Conservation (phyloP, 2,888 invertebrate species). For the Campoletis raptor region DNA sequence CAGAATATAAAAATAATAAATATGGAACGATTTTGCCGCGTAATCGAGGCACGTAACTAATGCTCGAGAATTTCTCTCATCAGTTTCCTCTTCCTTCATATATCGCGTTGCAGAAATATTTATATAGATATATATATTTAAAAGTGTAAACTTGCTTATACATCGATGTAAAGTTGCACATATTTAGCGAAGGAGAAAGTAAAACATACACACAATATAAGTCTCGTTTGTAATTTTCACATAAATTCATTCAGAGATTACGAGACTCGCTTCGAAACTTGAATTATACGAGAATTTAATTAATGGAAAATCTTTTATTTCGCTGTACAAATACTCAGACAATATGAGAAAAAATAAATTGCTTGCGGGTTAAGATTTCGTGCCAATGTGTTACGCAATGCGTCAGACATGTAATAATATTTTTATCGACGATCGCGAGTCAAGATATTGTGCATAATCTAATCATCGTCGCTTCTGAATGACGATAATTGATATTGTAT, state of each 20-base stretch:
- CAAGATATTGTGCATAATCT: conserved; percentile 10
- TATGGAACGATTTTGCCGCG: conserved; percentile 55
- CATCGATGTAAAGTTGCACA: not conserved
- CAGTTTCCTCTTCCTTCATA: conserved; percentile 63
- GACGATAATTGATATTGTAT: not conserved
- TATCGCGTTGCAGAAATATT: conserved; percentile 21
- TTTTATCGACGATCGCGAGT: not conserved
- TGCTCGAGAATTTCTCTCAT: conserved; percentile 44
- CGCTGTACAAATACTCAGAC: not conserved
- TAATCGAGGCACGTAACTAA: conserved; percentile 64
- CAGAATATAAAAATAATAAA: conserved; percentile 51
- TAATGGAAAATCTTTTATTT: not conserved
- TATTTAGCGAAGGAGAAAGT: conserved; percentile 43
- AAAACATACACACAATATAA: conserved; percentile 23
- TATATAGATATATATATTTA: not conserved
- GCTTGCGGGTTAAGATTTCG: not conserved
- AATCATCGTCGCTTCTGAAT: not conserved
- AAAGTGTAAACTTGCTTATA: not conserved
- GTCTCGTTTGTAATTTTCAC: conserved; percentile 18
- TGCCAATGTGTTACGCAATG: not conserved
- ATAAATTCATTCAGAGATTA: conserved; percentile 16
- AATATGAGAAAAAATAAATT: not conserved
- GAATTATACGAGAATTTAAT: conserved; percentile 26
- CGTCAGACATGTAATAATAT: not conserved
- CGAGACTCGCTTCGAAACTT: conserved; percentile 7